Percentiles rank a stretch among this genome's conserved stretches.
Evolutionary conservation across 2,113 vertebrate species (phyloP).

Genomic region (Trogon melanurus): DNA sequence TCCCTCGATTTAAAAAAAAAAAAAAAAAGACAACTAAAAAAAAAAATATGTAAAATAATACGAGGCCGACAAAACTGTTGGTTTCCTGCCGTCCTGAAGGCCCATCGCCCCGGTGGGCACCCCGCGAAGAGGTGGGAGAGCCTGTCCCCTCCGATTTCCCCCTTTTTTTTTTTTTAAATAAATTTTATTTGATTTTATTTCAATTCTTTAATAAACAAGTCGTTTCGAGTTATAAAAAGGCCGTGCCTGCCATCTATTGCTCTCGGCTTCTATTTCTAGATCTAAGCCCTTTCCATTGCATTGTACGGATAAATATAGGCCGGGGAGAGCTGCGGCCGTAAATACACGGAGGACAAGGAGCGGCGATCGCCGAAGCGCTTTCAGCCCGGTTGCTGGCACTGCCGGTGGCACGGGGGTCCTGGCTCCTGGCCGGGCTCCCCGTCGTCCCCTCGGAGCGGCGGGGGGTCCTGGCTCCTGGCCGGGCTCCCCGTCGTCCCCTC

Average conservation of each 20-base stretch:
- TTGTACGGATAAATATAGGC: conserved; percentile 18
- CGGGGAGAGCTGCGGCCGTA: neutral
- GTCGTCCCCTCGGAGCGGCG: neutral
- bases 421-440: neutral
- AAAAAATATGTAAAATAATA: too few relatives aligned
- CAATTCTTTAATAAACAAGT: neutral
- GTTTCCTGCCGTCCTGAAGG: too few relatives aligned
- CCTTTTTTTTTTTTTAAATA: neutral
- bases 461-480: neutral
- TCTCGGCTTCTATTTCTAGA: conserved; percentile 30
- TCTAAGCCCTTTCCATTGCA: neutral
- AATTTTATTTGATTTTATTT: neutral
- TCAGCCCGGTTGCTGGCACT: neutral
- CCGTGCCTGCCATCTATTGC: conserved; percentile 32
- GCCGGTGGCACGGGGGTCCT: neutral
- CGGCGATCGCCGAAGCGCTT: neutral
- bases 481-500: neutral
- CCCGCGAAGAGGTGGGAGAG: too few relatives aligned
- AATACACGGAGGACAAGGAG: neutral
- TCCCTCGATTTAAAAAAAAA: too few relatives aligned
- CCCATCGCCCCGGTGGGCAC: too few relatives aligned
- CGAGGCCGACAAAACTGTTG: too few relatives aligned
- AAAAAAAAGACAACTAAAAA: too few relatives aligned
- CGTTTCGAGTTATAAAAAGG: conserved; percentile 18
- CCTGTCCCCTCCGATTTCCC: too few relatives aligned